Percentiles rank a stretch among this genome's conserved stretches.
phyloP scores from a whole-genome alignment of 2,888 invertebrate species.

The Laothoe populi region DNA sequence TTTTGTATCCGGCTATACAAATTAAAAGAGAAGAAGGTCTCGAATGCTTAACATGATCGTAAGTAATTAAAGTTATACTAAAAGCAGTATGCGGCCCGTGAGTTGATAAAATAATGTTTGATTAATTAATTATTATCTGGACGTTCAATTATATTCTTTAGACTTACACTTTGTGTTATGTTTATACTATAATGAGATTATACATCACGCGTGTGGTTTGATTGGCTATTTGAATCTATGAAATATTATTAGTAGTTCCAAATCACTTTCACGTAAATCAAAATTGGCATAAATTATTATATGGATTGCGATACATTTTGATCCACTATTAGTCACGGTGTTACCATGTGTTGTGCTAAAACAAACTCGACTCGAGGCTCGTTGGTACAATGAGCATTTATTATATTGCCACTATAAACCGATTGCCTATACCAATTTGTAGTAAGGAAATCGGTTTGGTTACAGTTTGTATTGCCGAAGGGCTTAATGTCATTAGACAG shows the following conservation, averaged over 20 bases:
- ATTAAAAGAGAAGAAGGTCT: too few relatives aligned
- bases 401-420: slow-evolving; percentile 7
- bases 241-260: background rate
- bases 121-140: too few relatives aligned
- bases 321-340: slow-evolving; percentile 43
- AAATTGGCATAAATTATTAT: slow-evolving; percentile 42
- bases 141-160: too few relatives aligned
- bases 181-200: too few relatives aligned
- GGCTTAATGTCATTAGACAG: background rate
- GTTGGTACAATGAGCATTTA: background rate
- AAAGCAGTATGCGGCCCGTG: too few relatives aligned
- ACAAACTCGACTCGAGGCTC: background rate
- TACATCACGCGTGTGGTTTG: background rate
- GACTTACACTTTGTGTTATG: too few relatives aligned
- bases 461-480: background rate
- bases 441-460: background rate
- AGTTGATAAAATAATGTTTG: too few relatives aligned
- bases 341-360: background rate
- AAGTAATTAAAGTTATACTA: too few relatives aligned
- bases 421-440: background rate
- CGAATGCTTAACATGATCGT: too few relatives aligned
- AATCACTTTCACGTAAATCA: background rate
- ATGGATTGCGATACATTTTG: slow-evolving; percentile 45
- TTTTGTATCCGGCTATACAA: too few relatives aligned
- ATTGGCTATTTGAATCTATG: too few relatives aligned